Base-by-base conservation (phyloP, 2,797 vertebrate genomes). In the Eleutherodactylus coqui region DNA sequence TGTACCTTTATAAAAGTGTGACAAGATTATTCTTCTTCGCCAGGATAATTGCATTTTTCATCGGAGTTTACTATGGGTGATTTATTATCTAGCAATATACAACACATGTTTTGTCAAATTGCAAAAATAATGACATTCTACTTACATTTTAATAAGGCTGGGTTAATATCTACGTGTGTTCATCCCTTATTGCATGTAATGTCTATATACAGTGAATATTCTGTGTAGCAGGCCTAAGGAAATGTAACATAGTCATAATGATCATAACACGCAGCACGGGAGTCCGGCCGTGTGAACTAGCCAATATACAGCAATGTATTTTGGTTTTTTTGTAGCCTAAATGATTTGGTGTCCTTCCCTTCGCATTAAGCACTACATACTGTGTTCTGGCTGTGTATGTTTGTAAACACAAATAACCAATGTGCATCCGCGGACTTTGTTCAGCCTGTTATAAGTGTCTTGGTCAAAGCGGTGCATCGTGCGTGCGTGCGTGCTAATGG, bases 111-210 rank as follows among this genome's bases (percentile, higher is more conserved):
- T 85, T 69, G 78, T 85, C n/a, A 62, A 85, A 85, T 78, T 78
- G 29, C 29, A 36, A 84, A 84, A 84, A 64, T 85, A 84, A 77
- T 84, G 19, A 41, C 47, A 84, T 75, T 45, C 38, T 53, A 83
- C 76, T 77, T 84, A 84, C 82, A 84, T 84, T 84, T 67, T 83
- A 83, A 84, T 77, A 64, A 84, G 82, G 43, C 38, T 13, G 32
- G 45, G 58, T 29, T 51, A 77, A 76, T 77, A 84, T 77, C 73
- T 75, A 75, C 70, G 34, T 83, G 34, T 75, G 53, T 75, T 47
- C 58, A 76, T 43, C 19, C 53, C 49, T 58, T 76, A 62, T 45
- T 62, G 43, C 29, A 64, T 83, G 36, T 83, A 19, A 76, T 77
- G 77, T 77, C 72, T 84, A 77, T 45, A 77, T 73, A 84, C 34